Evolutionary conservation across 2,797 vertebrate genomes (phyloP).

Genomic region (Morelia viridis): DNA sequence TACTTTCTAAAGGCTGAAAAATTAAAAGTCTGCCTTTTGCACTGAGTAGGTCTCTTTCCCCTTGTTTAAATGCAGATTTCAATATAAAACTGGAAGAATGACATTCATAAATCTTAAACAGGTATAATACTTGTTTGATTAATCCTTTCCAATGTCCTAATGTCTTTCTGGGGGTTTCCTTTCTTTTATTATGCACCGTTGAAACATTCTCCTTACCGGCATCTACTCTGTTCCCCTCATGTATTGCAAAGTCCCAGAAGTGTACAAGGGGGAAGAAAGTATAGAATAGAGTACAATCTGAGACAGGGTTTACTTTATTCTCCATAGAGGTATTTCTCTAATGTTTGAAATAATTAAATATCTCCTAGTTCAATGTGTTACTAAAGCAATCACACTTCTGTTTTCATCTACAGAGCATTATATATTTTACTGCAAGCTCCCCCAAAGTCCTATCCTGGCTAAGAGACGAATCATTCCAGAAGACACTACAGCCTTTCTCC

Average conservation of each 20-base stretch:
- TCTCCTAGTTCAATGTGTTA: background rate
- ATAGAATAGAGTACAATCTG: background rate
- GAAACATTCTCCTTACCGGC: background rate
- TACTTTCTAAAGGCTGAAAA: conserved; percentile 35
- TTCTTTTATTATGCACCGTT: background rate
- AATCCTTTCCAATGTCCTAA: background rate
- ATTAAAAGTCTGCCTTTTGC: conserved; percentile 28
- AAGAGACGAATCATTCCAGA: conserved; percentile 82
- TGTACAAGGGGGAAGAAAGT: background rate
- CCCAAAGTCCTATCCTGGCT: conserved; percentile 89
- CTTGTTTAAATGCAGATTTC: conserved; percentile 29
- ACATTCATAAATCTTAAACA: conserved; percentile 23
- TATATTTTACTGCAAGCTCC: conserved; percentile 90
- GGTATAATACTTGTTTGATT: conserved; percentile 5
- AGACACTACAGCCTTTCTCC: conserved; percentile 87
- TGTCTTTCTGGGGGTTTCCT: background rate
- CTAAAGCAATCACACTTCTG: conserved; percentile 10
- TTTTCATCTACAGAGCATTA: conserved; percentile 83
- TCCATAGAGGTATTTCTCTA: conserved; percentile 9
- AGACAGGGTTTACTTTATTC: background rate
- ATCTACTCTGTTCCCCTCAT: background rate
- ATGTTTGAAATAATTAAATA: background rate
- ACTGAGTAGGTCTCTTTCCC: conserved; percentile 18
- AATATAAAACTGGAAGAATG: conserved; percentile 27
- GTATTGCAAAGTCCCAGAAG: background rate